Conservation (phyloP, 2,113 vertebrate genomes). For the Lagopus muta region DNA sequence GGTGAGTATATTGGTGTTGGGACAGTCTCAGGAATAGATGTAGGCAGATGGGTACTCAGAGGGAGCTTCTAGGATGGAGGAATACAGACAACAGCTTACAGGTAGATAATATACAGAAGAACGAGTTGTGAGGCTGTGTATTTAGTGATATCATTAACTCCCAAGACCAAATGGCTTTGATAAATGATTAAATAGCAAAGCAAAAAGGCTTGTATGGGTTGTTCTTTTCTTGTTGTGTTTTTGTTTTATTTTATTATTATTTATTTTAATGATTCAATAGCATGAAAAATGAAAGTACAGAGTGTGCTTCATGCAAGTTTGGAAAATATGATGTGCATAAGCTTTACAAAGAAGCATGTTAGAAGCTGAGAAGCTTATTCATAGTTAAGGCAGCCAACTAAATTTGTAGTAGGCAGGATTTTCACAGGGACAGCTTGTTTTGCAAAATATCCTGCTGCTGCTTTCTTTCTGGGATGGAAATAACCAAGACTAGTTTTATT, state of each 20-base stretch:
- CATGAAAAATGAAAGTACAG: background rate
- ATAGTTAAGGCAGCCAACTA: slow-evolving; percentile 15
- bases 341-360: background rate
- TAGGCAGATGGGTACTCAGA: background rate
- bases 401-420: slow-evolving; percentile 16
- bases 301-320: slow-evolving; percentile 11
- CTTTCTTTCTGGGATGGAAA: background rate
- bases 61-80: background rate
- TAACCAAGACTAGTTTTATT: background rate
- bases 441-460: slow-evolving; percentile 3
- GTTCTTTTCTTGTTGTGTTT: background rate
- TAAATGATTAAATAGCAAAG: slow-evolving; percentile 35
- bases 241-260: too few relatives aligned
- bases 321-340: background rate
- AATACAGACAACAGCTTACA: background rate
- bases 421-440: slow-evolving; percentile 48
- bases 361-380: background rate
- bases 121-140: background rate
- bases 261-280: slow-evolving; percentile 15
- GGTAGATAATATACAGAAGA: background rate
- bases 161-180: background rate
- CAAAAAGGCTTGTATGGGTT: slow-evolving; percentile 10
- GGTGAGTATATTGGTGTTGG: background rate
- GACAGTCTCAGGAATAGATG: background rate
- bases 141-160: background rate